A percentile compares a stretch with the other conserved stretches of the same genome.
Evolutionary conservation across 2,797 vertebrate species (phyloP).

Genomic region (Crax fasciolata): DNA sequence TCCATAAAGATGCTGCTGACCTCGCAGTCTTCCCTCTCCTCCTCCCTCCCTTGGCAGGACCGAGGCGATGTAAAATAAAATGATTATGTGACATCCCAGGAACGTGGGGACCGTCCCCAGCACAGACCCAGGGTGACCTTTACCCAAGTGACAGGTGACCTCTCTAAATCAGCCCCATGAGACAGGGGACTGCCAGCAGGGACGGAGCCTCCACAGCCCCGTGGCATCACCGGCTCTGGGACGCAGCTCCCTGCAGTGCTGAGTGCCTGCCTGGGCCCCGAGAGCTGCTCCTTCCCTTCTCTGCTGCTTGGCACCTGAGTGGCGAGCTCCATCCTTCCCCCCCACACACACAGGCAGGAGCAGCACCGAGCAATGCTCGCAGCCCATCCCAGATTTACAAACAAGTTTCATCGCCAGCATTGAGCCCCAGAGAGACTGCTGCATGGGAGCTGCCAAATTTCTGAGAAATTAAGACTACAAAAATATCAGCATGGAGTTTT

Average conservation of each 20-base stretch:
- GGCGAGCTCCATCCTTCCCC: background rate
- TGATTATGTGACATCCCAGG: conserved; percentile 32
- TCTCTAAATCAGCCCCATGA: conserved; percentile 57
- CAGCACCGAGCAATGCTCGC: background rate
- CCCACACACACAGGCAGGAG: background rate
- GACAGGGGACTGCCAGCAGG: background rate
- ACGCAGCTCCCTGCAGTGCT: background rate
- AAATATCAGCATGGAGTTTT: background rate
- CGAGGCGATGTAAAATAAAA: conserved; percentile 11
- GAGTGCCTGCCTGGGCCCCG: background rate
- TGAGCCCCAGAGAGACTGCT: background rate
- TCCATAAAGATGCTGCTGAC: conserved; percentile 81
- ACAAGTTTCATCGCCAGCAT: background rate
- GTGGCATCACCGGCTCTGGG: background rate
- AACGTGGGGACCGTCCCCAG: background rate
- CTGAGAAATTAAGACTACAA: background rate
- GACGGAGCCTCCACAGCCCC: background rate
- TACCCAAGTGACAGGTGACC: conserved; percentile 65
- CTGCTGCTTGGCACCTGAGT: background rate
- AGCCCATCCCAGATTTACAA: background rate
- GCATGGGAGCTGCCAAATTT: background rate
- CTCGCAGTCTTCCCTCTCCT: conserved; percentile 53
- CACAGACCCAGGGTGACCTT: conserved; percentile 35
- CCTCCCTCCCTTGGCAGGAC: conserved; percentile 23
- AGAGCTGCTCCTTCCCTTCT: background rate